Evolutionary conservation across 2,113 vertebrate species (phyloP), one percentile per base, ranked within the genome.

Genomic region (Melospiza melodia): DNA sequence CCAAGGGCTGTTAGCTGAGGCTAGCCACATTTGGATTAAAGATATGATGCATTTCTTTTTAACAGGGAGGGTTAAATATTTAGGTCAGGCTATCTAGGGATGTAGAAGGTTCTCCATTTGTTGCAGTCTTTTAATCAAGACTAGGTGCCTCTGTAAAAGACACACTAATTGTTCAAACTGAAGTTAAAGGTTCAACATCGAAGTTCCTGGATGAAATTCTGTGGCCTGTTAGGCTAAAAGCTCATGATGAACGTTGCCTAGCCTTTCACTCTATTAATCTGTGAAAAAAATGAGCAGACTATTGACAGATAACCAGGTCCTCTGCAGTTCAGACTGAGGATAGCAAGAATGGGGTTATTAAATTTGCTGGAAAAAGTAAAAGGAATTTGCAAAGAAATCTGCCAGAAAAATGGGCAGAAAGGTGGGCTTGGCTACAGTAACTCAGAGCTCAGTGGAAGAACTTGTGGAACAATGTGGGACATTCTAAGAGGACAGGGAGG

Each of bases 71-170:
- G 90, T 96, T 96, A 93, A 94, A 96, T 83, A 48, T 76, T 90
- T 89, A 92, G 93, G 94, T 95, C 94, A 96, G 67, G n/a, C 73
- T 94, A 43, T 68, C 89, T 75, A 54, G 62, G 41, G n/a, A 66
- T 54, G 58, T 46, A 94, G 79, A 72, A 21, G 19, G 15, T 61
- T 87, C 68, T 93, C 92, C 69, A 72, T 89, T 90, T 93, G 61
- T 57, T 93, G 61, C 58, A 90, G 66, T 94, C 92, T 93, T 96
- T 94, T 93, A 93, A 96, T 96, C 95, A 97, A 91, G 83, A 49
- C 35, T 71, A 77, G 92, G 44, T 74, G 48, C 35, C 44, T 75
- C 73, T 87, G 54, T 93, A 61, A 68, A 90, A 93, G 85, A 78
- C 72, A 93, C 25, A 23, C 44, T 87, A 77, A 93, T 94, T 17